phyloP scores from a whole-genome alignment of 2,888 invertebrate species.

The Charanyca ferruginea region DNA sequence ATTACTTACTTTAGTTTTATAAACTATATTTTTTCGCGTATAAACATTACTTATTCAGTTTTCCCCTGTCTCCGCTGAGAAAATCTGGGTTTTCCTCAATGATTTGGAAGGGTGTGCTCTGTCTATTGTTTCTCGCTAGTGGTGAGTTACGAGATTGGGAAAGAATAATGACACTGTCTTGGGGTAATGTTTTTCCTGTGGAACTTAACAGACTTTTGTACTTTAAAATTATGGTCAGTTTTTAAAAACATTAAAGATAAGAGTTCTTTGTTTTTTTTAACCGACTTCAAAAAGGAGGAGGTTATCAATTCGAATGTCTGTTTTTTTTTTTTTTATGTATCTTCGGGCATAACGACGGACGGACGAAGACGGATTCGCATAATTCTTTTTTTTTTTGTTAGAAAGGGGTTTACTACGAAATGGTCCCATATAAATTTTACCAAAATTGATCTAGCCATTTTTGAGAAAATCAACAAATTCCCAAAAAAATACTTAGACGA shows the following conservation, averaged over 20 bases:
- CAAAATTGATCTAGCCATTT: too few relatives aligned
- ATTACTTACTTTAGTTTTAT: slow-evolving; percentile 61
- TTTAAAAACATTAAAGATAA: background rate
- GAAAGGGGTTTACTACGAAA: too few relatives aligned
- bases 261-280: too few relatives aligned
- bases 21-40: slow-evolving; percentile 46
- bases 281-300: too few relatives aligned
- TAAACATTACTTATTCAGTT: slow-evolving; percentile 46
- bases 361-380: too few relatives aligned
- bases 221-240: background rate
- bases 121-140: slow-evolving; percentile 36
- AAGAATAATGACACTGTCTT: slow-evolving; percentile 28
- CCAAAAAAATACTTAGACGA: too few relatives aligned
- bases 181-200: slow-evolving; percentile 12
- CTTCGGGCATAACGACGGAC: too few relatives aligned
- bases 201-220: background rate
- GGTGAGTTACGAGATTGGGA: slow-evolving; percentile 45
- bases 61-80: slow-evolving; percentile 33
- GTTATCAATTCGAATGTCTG: too few relatives aligned
- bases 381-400: too few relatives aligned
- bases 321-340: too few relatives aligned
- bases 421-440: too few relatives aligned
- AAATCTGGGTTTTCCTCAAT: slow-evolving; percentile 50
- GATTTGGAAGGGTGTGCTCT: slow-evolving; percentile 26
- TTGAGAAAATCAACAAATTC: too few relatives aligned